Base-by-base conservation (phyloP, 2,113 vertebrate genomes). In the Pteronura brasiliensis region DNA sequence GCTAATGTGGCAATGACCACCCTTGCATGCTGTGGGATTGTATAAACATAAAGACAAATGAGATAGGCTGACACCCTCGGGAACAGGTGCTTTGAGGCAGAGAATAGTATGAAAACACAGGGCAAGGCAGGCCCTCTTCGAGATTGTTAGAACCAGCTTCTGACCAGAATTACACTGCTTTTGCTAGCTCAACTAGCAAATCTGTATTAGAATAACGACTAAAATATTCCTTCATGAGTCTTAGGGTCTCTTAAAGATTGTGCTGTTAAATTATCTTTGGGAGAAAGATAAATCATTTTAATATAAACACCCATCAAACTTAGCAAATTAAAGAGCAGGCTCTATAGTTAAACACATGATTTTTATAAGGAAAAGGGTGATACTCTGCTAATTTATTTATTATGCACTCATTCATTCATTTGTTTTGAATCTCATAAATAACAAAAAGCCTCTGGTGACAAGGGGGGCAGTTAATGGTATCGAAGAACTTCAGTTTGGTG, bases 391-490 rank as follows among this genome's bases (percentile, higher is more conserved):
- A n/a, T 77, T 17, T 67, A 67, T 69, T 39, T 85, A 36, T 77
- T 18, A 61, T 42, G 14, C 11, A 27, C 63, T 72, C 8, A 59
- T 85, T 92, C 10, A 57, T 72, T 89, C 3, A 20, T 71, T 80
- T 79, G 57, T 61, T 95, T 94, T 90, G 55, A 80, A 94, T 90
- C 2, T 90, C 79, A 4, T 65, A 92, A 80, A n/a, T 90, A 39
- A 76, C 6, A 18, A 23, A 84, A 80, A 55, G 17, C 3, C 10
- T 6, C 44, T 77, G 55, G 7, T 92, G 36, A 57, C 2, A 52
- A 93, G 14, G 6, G 83, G 88, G 17, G 81, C 34, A 44, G 15
- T 72, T 52, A 83, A 74, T 47, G 7, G 12, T 83, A 92, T 80
- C n/a, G 80, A 34, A 34, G 14, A 67, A 67, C 31, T 34, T 34